Conservation (phyloP, 2,888 invertebrate species). For the Trilocha varians region DNA sequence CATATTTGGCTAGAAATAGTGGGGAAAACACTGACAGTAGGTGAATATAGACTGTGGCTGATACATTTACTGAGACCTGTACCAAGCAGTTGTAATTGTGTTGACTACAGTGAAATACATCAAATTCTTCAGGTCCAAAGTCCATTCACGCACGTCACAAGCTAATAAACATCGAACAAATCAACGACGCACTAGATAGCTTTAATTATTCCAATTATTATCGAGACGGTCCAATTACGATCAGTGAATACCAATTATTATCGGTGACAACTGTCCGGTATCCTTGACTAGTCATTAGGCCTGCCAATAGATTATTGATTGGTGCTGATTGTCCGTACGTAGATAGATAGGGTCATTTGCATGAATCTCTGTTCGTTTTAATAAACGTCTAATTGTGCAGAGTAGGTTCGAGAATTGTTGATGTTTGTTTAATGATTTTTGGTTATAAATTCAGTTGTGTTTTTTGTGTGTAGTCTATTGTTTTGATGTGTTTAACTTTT, state of each 20-base stretch:
- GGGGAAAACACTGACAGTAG: no score
- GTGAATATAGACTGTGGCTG: no score
- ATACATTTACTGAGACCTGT: no score
- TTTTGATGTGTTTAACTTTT: no score
- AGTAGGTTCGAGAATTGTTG: slow-evolving; percentile 24
- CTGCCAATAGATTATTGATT: slow-evolving; percentile 71
- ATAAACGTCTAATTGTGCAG: slow-evolving; percentile 58
- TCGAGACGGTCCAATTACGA: slow-evolving; percentile 51
- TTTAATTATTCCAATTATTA: slow-evolving; percentile 63
- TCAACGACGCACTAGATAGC: slow-evolving; percentile 26
- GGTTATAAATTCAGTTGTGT: background rate
- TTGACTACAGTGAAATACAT: no score
- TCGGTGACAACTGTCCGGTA: slow-evolving; percentile 39
- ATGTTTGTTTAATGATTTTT: background rate
- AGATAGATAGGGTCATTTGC: slow-evolving; percentile 52
- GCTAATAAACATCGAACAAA: slow-evolving; percentile 22
- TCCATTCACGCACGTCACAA: slow-evolving; percentile 6
- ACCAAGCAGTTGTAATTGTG: no score
- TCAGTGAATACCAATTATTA: slow-evolving; percentile 50
- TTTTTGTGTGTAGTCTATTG: no score
- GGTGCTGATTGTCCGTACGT: slow-evolving; percentile 63
- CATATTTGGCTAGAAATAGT: no score
- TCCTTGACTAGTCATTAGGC: slow-evolving; percentile 68
- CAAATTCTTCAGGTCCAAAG: no score
- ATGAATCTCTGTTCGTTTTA: slow-evolving; percentile 63